Base-by-base conservation (phyloP, 2,113 vertebrate species). In the Urocynchramus pylzowi region DNA sequence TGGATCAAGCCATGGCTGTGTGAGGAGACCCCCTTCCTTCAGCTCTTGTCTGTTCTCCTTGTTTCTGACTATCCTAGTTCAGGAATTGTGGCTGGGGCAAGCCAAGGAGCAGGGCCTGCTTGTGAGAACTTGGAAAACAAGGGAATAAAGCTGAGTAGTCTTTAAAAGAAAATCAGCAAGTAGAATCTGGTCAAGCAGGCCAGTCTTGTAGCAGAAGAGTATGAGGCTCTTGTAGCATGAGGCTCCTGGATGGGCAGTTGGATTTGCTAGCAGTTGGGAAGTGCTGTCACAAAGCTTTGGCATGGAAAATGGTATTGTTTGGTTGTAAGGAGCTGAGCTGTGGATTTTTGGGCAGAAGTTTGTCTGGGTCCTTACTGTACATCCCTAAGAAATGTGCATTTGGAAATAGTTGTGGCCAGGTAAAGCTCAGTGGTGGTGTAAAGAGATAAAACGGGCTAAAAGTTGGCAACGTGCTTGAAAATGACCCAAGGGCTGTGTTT, bases 241-340 rank as follows among this genome's bases (percentile, higher is more conserved):
- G 53, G 61, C 21, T 67, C 35, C 52, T 33, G 44, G 45, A 33
- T 69, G 63, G 27, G 73, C 56, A 76, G 20, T 45, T 90, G 39
- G 82, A 6, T 85, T 76, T 76, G n/a, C n/a, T 18, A 69, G 39
- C 31, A 15, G 0, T 5, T 39, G 49, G 61, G n/a, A 71, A 42
- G 50, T 53, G 74, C 63, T 41, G 49, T n/a, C 3, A 9, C 65
- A 59, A 18, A 63, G 49, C 35, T 89, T n/a, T 27, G 63, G 14
- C 18, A 0, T 2, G 37, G 45, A 39, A 76, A 64, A 33, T 35
- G 9, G 16, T 10, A 2, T 2, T 15, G 1, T 49, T 52, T 49
- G 45, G 4, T 63, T 78, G 20, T 21, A 22, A 53, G 31, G 41
- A 33, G 11, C 42, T 60, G 17, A 39, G 10, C 54, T 78, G 2